Percentiles rank a stretch among this genome's conserved stretches.
Conservation (phyloP, 2,113 vertebrate genomes). For the Suncus etruscus region DNA sequence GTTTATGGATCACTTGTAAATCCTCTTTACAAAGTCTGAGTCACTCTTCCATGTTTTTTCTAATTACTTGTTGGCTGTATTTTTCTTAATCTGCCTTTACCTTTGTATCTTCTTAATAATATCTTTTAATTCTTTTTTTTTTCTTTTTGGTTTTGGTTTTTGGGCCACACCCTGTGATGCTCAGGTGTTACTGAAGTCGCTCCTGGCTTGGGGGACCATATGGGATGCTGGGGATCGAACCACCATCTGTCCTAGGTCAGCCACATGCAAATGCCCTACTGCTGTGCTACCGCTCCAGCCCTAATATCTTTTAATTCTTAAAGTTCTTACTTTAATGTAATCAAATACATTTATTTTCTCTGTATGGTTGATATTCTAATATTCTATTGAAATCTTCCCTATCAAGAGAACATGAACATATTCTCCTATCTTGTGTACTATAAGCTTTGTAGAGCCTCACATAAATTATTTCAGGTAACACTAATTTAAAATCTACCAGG, state of each 20-base stretch:
- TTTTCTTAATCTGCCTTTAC: not conserved
- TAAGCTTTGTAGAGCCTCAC: not conserved
- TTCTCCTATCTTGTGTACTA: not conserved
- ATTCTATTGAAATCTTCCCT: conserved; percentile 8
- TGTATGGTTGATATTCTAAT: not conserved
- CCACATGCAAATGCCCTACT: too few relatives aligned
- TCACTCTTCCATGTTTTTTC: conserved; percentile 10
- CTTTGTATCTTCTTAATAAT: not conserved
- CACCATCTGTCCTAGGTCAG: too few relatives aligned
- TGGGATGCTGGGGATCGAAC: too few relatives aligned
- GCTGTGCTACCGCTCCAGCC: too few relatives aligned
- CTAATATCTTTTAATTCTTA: not conserved
- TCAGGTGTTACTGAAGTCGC: too few relatives aligned
- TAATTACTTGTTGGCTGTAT: not conserved
- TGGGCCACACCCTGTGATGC: too few relatives aligned
- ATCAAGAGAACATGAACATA: not conserved
- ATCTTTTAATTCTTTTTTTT: not conserved
- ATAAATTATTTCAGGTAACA: not conserved
- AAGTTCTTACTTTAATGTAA: conserved; percentile 36
- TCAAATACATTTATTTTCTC: not conserved
- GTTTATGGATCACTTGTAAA: not conserved
- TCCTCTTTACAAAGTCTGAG: not conserved
- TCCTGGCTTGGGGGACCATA: too few relatives aligned
- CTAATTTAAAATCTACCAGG: not conserved
- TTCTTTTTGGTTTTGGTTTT: too few relatives aligned